A percentile compares a stretch with the other conserved stretches of the same genome.
Conservation (phyloP, 2,888 invertebrate species). For the Lasioglossum marginatum region DNA sequence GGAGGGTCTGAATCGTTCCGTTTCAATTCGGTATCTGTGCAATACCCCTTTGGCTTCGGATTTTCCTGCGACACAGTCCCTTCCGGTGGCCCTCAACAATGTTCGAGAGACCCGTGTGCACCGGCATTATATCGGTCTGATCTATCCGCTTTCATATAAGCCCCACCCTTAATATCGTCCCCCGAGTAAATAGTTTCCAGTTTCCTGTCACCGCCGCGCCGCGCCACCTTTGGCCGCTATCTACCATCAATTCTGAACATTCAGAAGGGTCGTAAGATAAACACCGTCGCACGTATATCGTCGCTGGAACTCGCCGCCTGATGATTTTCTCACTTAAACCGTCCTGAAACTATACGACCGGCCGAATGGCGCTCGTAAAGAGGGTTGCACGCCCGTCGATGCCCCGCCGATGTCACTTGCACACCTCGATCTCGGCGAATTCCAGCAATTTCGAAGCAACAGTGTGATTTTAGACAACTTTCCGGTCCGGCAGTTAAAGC, state of each 20-base stretch:
- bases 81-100: constrained; percentile 67
- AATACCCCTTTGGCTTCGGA: constrained; percentile 38
- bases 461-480: not conserved
- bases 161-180: constrained; percentile 75
- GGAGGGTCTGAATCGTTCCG: constrained; percentile 64
- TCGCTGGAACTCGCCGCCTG: constrained; percentile 33
- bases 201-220: constrained; percentile 72
- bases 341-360: constrained; percentile 32
- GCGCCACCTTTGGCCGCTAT: constrained; percentile 66
- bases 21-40: constrained; percentile 44
- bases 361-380: constrained; percentile 51
- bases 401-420: constrained; percentile 11
- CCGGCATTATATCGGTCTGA: constrained; percentile 73
- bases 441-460: constrained; percentile 12
- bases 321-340: constrained; percentile 68
- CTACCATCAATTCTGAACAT: constrained; percentile 72
- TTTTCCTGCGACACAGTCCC: constrained; percentile 59
- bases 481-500: not conserved
- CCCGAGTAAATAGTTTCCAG: constrained; percentile 80
- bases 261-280: constrained; percentile 72
- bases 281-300: constrained; percentile 41
- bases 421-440: not conserved
- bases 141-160: constrained; percentile 77
- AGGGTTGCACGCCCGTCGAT: constrained; percentile 10
- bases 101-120: constrained; percentile 57